Base-by-base conservation (phyloP, 2,888 invertebrate species). In the Thymelicus lineola region DNA sequence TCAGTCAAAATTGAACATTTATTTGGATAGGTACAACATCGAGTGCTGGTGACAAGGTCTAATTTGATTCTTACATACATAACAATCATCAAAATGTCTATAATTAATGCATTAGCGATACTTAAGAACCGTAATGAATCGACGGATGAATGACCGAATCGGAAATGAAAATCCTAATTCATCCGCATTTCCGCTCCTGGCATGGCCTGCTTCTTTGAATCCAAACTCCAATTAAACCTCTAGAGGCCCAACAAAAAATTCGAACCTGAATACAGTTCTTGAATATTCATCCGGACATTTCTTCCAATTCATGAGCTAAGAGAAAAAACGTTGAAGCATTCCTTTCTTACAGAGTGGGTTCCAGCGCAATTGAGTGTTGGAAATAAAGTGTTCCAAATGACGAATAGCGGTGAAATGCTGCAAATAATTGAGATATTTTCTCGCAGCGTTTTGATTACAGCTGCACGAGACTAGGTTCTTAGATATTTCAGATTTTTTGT, bases 91-190 rank as follows among this genome's bases (percentile, higher is more conserved):
- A 45, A 38, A 74, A 77, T 73, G 72, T 77, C 77, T 28, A 58
- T 59, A 79, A 75, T 74, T 74, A 50, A 50, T 50, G 28, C 28
- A 28, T 5, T 28, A 28, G 28, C 28, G 28, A 28, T 28, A 28
- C 28, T 28, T 28, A 28, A 5, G 5, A 28, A 78, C 77, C 42
- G 48, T 59, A 79, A 75, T 74, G 74, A 50, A 50, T 50, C 48
- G 48, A 3, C 15, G 15, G 6, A 78, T 55, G 20, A 55, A 55
- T 20, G 73, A 72, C 77, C 80, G 9, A 78, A 80, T 79, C 78
- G 75, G 72, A 80, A 82, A 87, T 88, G 86, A 83, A 85, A 86
- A 86, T 86, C 79, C 81, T 81, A 84, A 84, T 84, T 74, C 75
- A 63, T 70, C 65, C 74, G 80, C 79, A 82, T 84, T 82, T 15